Base-by-base conservation (phyloP, 2,797 vertebrate genomes). In the Falco biarmicus region DNA sequence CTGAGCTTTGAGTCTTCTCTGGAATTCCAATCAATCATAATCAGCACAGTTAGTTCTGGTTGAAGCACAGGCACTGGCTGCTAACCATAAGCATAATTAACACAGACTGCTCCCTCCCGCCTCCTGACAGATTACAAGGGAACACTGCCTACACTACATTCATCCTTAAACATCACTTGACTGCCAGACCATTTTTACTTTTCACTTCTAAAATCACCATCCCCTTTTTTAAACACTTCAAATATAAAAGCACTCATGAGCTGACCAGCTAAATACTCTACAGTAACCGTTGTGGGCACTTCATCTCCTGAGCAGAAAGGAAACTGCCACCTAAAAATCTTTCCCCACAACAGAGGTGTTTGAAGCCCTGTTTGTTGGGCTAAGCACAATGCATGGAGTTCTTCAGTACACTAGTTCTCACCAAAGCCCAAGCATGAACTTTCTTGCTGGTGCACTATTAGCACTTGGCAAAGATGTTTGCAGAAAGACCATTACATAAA, bases 11-110 rank as follows among this genome's bases (percentile, higher is more conserved):
- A 92, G 84, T 45, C 48, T 89, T 32, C 78, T 56, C 68, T 94
- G 81, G 89, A 90, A 96, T 92, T 86, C 78, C 43, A 90, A 20
- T 94, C 68, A n/a, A 76, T 90, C 90, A 73, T 9, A 24, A 79
- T 25, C 74, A 93, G 93, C 76, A 66, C 79, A 75, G 50, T 24
- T 45, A 86, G 92, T 74, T 88, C 85, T 2, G 1, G 80, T 66
- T 93, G 70, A 90, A 82, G 89, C 59, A 82, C 75, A 78, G 80
- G 48, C 75, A 66, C 37, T 88, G 90, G 83, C 91, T 89, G 89
- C 78, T 84, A 83, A 74, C 68, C 11, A 3, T 66, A 77, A 80
- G 66, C 25, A 14, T 77, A 87, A 90, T 77, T 63, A 93, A 63
- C 84, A 89, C 56, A 87, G 56, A 76, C 22, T 76, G 70, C 77